Evolutionary conservation across 37 sponge, comb jelly and placozoan genomes (phyloP).

Genomic region (Spongilla lacustris): DNA sequence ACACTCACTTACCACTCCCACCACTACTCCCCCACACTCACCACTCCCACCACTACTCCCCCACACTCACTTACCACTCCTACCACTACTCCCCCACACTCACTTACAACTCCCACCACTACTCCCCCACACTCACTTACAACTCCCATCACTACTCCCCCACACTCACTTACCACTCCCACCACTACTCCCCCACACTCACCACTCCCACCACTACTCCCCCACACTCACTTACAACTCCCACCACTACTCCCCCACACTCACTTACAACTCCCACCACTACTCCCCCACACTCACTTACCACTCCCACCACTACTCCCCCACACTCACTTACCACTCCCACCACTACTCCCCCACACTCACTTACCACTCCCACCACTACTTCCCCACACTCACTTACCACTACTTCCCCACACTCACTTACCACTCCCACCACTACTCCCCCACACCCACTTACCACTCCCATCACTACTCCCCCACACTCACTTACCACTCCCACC

Average conservation of each 20-base stretch:
- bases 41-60: neutral
- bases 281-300: neutral
- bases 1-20: constrained; percentile 68
- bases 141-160: constrained; percentile 44
- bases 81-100: neutral
- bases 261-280: constrained; percentile 60
- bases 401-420: no score
- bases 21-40: neutral
- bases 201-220: neutral
- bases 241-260: no score
- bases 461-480: neutral
- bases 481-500: neutral
- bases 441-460: neutral
- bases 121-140: no score
- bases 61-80: neutral
- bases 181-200: neutral
- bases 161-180: neutral
- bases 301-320: neutral
- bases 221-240: neutral
- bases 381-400: no score
- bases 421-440: no score
- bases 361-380: neutral
- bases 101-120: neutral
- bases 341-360: neutral
- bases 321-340: neutral